These are phyloP conservation scores for Tauraco erythrolophus DNA, from an alignment of 2,113 vertebrate species.

Conservation along the genomic window DNA sequence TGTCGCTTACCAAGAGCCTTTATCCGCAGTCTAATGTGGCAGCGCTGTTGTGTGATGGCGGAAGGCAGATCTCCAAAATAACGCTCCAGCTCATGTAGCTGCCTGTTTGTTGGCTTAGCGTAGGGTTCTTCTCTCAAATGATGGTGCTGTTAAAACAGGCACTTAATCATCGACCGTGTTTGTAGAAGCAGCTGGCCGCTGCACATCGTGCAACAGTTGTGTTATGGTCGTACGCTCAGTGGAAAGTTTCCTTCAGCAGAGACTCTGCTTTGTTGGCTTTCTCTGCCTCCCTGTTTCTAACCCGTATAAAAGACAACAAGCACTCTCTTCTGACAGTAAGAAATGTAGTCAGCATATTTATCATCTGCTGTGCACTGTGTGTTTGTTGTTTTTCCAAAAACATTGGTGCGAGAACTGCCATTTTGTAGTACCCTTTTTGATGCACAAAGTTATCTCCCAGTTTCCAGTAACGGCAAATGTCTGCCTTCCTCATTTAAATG, in stretches of 20 bases:
- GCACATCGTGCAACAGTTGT: rapidly evolving
- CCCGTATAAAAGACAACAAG: rapidly evolving
- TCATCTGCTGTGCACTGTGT: rapidly evolving
- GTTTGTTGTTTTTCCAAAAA: background rate
- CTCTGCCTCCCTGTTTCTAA: background rate
- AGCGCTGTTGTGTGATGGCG: background rate
- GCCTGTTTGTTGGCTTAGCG: background rate
- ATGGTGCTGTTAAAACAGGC: background rate
- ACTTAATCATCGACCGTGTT: background rate
- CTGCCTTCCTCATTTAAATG: background rate
- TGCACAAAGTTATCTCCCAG: background rate
- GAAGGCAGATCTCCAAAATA: background rate
- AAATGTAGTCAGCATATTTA: rapidly evolving
- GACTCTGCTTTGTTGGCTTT: background rate
- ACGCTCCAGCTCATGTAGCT: background rate
- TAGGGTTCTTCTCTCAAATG: background rate
- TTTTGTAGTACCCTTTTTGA: background rate
- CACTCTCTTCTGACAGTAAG: background rate
- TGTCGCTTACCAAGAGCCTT: background rate
- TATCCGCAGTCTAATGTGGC: background rate
- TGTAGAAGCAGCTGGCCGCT: background rate
- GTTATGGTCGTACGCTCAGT: background rate
- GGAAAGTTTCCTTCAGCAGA: constrained; percentile 28
- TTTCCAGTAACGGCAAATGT: background rate
- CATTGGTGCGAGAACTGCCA: background rate